Conservation (phyloP, 2,888 invertebrate genomes). For the Chorisops tibialis region DNA sequence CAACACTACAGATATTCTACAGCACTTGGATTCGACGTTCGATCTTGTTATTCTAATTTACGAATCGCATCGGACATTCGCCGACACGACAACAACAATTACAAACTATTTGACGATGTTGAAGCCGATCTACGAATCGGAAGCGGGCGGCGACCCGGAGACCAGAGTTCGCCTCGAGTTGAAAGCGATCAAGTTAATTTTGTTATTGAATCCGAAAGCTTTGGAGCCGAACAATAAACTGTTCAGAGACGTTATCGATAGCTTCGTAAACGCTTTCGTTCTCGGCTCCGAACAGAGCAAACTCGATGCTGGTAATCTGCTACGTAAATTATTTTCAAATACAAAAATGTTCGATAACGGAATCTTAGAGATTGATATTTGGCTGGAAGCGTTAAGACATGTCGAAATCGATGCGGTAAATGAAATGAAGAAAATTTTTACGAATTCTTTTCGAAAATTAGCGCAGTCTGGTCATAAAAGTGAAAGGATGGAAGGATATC, state of each 20-base stretch:
- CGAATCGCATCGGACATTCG: constrained; percentile 47
- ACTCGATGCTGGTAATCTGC: constrained; percentile 56
- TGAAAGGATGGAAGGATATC: not conserved
- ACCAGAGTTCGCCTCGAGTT: constrained; percentile 43
- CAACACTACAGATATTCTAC: constrained; percentile 36
- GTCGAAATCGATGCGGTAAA: constrained; percentile 39
- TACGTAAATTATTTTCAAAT: constrained; percentile 59
- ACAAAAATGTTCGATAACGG: constrained; percentile 63
- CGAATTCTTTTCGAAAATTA: no score
- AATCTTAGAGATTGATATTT: constrained; percentile 63
- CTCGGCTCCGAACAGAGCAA: constrained; percentile 24
- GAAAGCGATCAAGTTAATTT: constrained; percentile 49
- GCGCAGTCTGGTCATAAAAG: no score
- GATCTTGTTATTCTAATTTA: constrained; percentile 47
- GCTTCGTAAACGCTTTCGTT: constrained; percentile 58
- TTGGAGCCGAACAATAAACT: constrained; percentile 56
- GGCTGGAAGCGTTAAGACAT: constrained; percentile 56
- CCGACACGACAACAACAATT: constrained; percentile 46
- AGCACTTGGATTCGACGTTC: constrained; percentile 45
- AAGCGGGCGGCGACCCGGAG: not conserved
- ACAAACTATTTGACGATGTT: constrained; percentile 48
- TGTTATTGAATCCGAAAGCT: constrained; percentile 53
- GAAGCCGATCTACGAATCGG: constrained; percentile 43
- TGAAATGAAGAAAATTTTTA: constrained; percentile 41
- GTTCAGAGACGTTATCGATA: constrained; percentile 57